Evolutionary conservation across 53 echinoderm and acorn worm species (phyloP).

Genomic region (Patiria pectinifera): DNA sequence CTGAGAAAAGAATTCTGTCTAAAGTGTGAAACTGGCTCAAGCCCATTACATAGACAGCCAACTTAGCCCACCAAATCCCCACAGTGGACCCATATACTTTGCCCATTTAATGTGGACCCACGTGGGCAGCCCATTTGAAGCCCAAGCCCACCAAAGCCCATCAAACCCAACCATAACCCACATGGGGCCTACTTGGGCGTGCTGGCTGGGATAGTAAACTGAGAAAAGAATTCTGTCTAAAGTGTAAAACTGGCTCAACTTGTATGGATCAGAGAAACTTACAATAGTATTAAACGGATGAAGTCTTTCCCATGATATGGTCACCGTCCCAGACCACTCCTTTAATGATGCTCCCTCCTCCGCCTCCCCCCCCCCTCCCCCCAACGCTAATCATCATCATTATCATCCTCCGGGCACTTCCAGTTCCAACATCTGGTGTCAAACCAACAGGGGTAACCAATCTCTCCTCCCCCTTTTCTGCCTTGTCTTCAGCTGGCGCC

Average conservation of each 20-base stretch:
- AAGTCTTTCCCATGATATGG: not conserved
- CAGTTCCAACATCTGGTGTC: slow-evolving; percentile 62
- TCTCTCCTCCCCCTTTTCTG: slow-evolving; percentile 10
- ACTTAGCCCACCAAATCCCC: too few species aligned
- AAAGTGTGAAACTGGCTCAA: too few species aligned
- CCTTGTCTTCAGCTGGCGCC: slow-evolving; percentile 52
- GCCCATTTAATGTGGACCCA: too few species aligned
- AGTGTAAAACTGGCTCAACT: not conserved
- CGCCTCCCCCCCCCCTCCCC: not conserved
- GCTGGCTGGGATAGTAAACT: too few species aligned
- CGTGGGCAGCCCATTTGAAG: too few species aligned
- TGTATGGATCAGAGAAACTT: not conserved
- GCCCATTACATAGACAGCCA: too few species aligned
- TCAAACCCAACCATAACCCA: too few species aligned
- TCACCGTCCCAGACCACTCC: not conserved
- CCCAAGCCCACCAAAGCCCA: too few species aligned
- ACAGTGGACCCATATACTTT: too few species aligned
- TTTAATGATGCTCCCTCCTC: slow-evolving; percentile 9
- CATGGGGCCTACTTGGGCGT: too few species aligned
- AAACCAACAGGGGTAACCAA: slow-evolving; percentile 58
- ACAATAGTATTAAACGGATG: not conserved
- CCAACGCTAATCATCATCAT: slow-evolving; percentile 29
- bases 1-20: too few species aligned
- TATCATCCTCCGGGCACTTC: slow-evolving; percentile 51
- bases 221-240: too few species aligned